Base-by-base conservation (phyloP, 1,140 invertebrate genomes). In the Diachasma alloeum region DNA sequence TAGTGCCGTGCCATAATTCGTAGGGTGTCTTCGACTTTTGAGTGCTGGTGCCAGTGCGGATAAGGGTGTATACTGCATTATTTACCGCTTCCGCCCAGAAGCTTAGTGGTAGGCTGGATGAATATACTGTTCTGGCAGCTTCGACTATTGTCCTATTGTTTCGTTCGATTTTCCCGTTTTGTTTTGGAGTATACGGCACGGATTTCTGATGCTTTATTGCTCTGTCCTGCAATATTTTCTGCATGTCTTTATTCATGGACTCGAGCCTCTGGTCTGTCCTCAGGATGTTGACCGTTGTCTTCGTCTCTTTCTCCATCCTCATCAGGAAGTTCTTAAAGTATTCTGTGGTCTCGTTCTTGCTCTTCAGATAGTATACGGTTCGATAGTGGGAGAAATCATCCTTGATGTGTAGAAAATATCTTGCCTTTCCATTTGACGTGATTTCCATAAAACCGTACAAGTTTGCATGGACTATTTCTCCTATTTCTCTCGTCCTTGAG, bases 391-490 rank as follows among this genome's bases (percentile, higher is more conserved):
- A 67, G 72, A 74, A 81, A 24, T 84, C 70, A 15, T 66, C 42
- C 56, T 83, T 83, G 9, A 84, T 39, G 44, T 76, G 37, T 11
- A 75, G 19, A 39, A 83, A 85, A 83, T 84, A 85, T 75, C 80
- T 73, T 66, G 59, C 79, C 84, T 81, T 68, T 74, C 74, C 81
- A 56, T 81, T 75, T 77, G 76, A 78, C 69, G 69, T 80, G 81
- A 82, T 81, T 82, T 86, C 80, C 78, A 79, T 80, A n/a, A 19
- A 19, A 69, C 80, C 79, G 79, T 82, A 82, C 80, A 86, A 81
- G 75, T 83, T 81, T 77, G 82, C 84, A 81, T 86, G 82, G 82
- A 84, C 81, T 79, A 80, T 76, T 78, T 84, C 83, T 80, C 82
- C 80, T 66, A 79, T 75, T 69, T 67, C 78, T 80, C 80, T 81